Conservation (phyloP, 2,797 vertebrate genomes). For the Darevskia mixta region DNA sequence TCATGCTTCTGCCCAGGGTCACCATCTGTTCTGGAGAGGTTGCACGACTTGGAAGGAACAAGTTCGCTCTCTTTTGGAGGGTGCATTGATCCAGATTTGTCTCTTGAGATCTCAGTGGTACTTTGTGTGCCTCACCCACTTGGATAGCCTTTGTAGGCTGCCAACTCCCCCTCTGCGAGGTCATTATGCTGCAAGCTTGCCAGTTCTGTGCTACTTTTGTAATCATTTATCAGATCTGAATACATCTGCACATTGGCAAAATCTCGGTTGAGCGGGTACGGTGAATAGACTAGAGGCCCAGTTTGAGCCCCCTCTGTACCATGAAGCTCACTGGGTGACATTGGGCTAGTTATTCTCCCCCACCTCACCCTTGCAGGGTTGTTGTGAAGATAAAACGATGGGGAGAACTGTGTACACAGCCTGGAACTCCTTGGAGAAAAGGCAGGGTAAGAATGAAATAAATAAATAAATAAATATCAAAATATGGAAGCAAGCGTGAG, state of each 20-base stretch:
- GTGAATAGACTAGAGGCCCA: no score
- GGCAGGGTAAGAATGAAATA: neutral
- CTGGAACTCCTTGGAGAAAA: no score
- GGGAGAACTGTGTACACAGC: neutral
- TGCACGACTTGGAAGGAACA: neutral
- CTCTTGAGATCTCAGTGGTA: neutral
- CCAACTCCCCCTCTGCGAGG: neutral
- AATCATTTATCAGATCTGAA: neutral
- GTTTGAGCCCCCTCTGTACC: no score
- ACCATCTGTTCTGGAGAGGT: neutral
- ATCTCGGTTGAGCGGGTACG: no score
- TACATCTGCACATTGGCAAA: neutral
- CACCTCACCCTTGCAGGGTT: neutral
- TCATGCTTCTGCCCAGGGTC: neutral
- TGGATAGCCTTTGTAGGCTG: neutral
- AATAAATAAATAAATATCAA: neutral
- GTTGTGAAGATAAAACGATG: neutral
- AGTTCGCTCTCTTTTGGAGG: neutral
- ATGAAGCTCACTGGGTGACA: no score
- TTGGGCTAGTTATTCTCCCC: no score
- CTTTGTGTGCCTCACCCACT: neutral
- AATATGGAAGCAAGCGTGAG: no score
- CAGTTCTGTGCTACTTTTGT: neutral
- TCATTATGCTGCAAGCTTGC: neutral
- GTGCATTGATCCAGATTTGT: neutral